Base-by-base conservation (phyloP, 2,888 invertebrate genomes). In the Xylota segnis region DNA sequence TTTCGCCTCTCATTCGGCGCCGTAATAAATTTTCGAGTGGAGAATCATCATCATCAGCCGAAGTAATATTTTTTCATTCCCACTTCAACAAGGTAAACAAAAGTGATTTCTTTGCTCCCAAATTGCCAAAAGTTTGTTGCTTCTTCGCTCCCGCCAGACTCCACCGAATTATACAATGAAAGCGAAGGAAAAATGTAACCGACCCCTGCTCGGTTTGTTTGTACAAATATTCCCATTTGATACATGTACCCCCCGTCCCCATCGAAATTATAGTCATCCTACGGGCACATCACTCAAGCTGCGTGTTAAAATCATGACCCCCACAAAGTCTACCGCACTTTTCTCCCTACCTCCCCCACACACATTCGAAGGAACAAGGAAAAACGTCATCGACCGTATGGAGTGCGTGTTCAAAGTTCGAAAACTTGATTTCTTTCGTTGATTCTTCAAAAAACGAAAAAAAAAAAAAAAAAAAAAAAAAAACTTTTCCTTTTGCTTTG, bases 321-420 rank as follows among this genome's bases (percentile, higher is more conserved):
- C 68, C 47, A 14, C n/a, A 63, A 47, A 6, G 47, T 10, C 23
- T 52, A 27, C 58, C 29, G 10, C 27, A 68, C 58, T 52, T 18
- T 4, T 27, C 29, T 52, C 52, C 3, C 7, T 12, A 50, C 27
- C n/a, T n/a, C n/a, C n/a, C n/a, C 2, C 27, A 23, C n/a, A 5
- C n/a, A 1, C 23, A 23, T 23, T 40, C 10, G 29, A 29, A 2
- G 10, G 32, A 5, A 32, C 23, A 23, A 34, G 9, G 2, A 56
- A 9, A 63, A 16, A 32, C 10, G 7, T 32, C 27, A 43, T 63
- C 56, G 40, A 29, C 50, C 34, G 54, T 40, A 52, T 54, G 52
- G 40, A 59, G 70, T 84, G 81, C 81, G 79, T 84, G 84, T 65
- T 84, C 56, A 65, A 76, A 76, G 63, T 71, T 84, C 37, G 27